phyloP scores from a whole-genome alignment of 2,888 invertebrate genomes.

The Drosophila rellima region DNA sequence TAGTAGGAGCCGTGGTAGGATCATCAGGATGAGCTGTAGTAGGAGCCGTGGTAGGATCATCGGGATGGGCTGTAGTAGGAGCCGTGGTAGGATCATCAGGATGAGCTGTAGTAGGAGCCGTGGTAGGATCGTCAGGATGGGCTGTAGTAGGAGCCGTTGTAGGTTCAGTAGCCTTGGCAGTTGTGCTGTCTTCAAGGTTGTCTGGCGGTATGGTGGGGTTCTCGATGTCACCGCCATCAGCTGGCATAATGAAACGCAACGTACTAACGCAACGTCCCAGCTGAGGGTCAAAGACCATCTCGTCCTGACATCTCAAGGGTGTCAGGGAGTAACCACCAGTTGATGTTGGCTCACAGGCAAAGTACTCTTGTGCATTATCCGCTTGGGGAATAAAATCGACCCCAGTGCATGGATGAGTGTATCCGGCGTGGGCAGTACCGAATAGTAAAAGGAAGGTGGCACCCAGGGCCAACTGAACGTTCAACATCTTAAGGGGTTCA shows the following conservation, averaged over 20 bases:
- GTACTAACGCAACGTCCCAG: constrained; percentile 49
- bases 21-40: not conserved
- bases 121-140: not conserved
- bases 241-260: constrained; percentile 4
- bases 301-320: constrained; percentile 54
- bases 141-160: constrained; percentile 16
- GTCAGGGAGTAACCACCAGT: constrained; percentile 53
- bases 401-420: constrained; percentile 43
- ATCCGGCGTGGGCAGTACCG: constrained; percentile 29
- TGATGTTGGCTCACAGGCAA: constrained; percentile 55
- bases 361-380: constrained; percentile 59
- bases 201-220: constrained; percentile 62
- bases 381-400: constrained; percentile 57
- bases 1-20: not conserved
- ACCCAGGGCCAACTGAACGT: constrained; percentile 29
- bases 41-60: not conserved
- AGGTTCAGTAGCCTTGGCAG: not conserved
- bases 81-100: constrained; percentile 12
- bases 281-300: constrained; percentile 50
- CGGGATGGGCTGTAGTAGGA: constrained; percentile 1
- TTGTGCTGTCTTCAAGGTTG: constrained; percentile 30
- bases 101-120: not conserved
- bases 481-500: constrained; percentile 34
- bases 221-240: constrained; percentile 63
- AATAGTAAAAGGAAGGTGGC: constrained; percentile 28